Base-by-base conservation (phyloP, 2,888 invertebrate genomes). In the Syritta pipiens region DNA sequence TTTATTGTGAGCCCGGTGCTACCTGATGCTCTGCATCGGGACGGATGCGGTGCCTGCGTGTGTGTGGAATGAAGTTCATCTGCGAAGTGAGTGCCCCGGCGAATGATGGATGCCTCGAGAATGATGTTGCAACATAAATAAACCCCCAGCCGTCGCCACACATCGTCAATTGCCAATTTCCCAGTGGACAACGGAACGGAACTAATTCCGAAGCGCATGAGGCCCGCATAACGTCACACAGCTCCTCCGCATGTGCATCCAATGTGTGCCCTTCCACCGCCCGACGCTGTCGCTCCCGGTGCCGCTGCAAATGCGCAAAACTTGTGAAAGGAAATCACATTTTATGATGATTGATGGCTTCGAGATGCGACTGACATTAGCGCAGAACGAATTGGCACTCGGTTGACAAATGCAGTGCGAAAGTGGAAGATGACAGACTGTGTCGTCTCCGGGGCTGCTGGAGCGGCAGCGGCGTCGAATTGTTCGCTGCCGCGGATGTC, bases 341-440 rank as follows among this genome's bases (percentile, higher is more conserved):
- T 74, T 72, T 72, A 79, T 79, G 67, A 79, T 79, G 79, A 79
- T 79, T 79, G 79, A 79, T 79, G 67, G 72, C 60, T 46, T 68
- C 46, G 62, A 72, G 57, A 79, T 72, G 74, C 67, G 79, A 62
- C 72, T 79, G 72, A 79, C 79, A 79, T 68, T 79, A 79, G 79
- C 57, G 67, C 55, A 72, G 49, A 79, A 35, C 67, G 62, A 79
- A 79, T 79, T 79, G 79, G 74, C 79, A 79, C 55, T 79, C 55
- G 62, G 55, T 72, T 79, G 79, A 79, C 79, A 79, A 68, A 79
- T 74, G 62, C 72, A 67, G 44, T 57, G 67, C 67, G 55, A 67
- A 62, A 62, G 57, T 68, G 67, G 35, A 72, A 62, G 74, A 79
- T 63, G 72, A 79, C 65, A 65, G 48, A 65, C 51, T 77, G 30